phyloP scores from a whole-genome alignment of 2,797 vertebrate genomes.

The Melanotaenia boesemani region DNA sequence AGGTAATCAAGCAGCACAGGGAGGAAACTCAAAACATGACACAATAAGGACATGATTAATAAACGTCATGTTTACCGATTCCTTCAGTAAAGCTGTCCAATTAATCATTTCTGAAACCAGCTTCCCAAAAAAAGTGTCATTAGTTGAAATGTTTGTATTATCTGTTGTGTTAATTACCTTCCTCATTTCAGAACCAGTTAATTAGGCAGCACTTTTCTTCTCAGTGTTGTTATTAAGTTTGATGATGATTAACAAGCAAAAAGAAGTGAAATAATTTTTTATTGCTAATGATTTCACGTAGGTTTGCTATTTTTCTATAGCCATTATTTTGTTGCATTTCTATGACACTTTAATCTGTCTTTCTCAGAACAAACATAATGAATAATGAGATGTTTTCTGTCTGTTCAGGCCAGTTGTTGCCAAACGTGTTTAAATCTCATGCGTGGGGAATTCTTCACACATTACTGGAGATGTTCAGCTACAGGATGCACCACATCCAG shows the following conservation, averaged over 20 bases:
- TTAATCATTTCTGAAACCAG: not conserved
- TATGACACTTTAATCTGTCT: not conserved
- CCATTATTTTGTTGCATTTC: not conserved
- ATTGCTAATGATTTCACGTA: not conserved
- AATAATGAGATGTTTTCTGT: conserved; percentile 2
- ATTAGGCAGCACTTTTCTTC: not conserved
- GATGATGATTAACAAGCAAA: not conserved
- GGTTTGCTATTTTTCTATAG: not conserved
- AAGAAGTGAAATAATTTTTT: not conserved
- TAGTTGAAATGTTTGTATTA: conserved; percentile 1
- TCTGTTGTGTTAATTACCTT: not conserved
- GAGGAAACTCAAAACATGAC: not conserved
- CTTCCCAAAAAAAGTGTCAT: not conserved
- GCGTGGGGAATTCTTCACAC: conserved; percentile 99
- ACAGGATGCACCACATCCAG: conserved; percentile 99
- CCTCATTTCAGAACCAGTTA: not conserved
- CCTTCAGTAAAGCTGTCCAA: not conserved
- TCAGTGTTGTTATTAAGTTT: not conserved
- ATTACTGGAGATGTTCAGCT: conserved; percentile 98
- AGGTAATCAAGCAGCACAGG: not conserved
- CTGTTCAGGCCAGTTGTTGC: conserved; percentile 91
- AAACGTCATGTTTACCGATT: not conserved
- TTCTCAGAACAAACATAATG: not conserved
- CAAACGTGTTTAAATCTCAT: conserved; percentile 97
- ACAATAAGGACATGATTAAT: not conserved